Evolutionary conservation across 2,888 invertebrate genomes (phyloP).

Genomic region (Mythimna lalbum): DNA sequence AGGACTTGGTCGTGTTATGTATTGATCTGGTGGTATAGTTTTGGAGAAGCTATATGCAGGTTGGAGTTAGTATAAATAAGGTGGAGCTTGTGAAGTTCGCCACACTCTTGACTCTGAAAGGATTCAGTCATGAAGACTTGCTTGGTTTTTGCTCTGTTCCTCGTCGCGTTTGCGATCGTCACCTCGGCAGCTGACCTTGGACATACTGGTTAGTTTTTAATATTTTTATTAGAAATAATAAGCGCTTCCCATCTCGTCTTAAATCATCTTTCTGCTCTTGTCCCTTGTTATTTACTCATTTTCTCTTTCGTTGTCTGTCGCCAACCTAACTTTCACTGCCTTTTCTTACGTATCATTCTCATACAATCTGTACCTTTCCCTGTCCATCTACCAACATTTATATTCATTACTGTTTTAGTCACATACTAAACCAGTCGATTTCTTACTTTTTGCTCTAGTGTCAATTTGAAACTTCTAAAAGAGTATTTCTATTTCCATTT

Average conservation of each 20-base stretch:
- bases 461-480: neutral
- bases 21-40: conserved; percentile 52
- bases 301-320: neutral
- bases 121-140: conserved; percentile 74
- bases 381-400: neutral
- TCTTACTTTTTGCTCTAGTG: no score
- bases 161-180: conserved; percentile 61
- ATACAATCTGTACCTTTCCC: no score
- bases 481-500: no score
- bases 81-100: conserved; percentile 60
- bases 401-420: neutral
- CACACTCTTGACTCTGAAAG: conserved; percentile 62
- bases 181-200: conserved; percentile 47
- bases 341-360: neutral
- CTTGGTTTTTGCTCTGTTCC: conserved; percentile 68
- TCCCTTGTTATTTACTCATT: neutral
- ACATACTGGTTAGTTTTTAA: conserved; percentile 7
- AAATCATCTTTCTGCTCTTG: neutral
- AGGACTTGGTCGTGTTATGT: conserved; percentile 40
- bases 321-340: neutral
- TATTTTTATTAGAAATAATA: neutral
- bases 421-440: neutral
- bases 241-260: neutral
- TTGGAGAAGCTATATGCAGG: conserved; percentile 58
- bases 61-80: conserved; percentile 74